Percentiles rank a stretch among this genome's conserved stretches.
These are phyloP conservation scores for Dicaeum eximium DNA, from an alignment of 2,113 vertebrate species.

Conservation along the genomic window DNA sequence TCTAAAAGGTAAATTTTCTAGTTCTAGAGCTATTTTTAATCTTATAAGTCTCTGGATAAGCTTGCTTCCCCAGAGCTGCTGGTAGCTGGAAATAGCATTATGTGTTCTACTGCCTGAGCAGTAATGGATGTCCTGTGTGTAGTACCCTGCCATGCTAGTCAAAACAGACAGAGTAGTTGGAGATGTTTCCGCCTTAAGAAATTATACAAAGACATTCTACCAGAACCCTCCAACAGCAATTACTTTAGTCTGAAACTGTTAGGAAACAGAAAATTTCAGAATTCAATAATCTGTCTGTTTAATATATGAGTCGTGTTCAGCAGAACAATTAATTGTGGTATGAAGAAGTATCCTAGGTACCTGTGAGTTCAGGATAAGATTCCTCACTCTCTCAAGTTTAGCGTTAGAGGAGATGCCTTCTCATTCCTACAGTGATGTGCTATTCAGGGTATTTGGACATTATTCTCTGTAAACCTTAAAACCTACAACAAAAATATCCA, in stretches of 20 bases:
- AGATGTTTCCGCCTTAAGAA: background rate
- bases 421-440: background rate
- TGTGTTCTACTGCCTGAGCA: background rate
- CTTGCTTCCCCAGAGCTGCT: background rate
- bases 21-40: background rate
- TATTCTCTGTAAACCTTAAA: background rate
- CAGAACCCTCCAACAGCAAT: background rate
- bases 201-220: background rate
- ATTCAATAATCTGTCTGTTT: background rate
- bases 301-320: background rate
- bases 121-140: background rate
- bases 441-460: background rate
- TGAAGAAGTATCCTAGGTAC: background rate
- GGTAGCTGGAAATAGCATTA: background rate
- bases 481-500: background rate
- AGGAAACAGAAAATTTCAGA: background rate
- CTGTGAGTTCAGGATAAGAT: background rate
- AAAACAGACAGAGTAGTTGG: background rate
- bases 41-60: background rate
- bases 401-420: background rate
- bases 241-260: background rate
- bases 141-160: background rate
- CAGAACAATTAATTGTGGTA: background rate
- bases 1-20: background rate
- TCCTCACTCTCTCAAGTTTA: background rate